A percentile compares a stretch with the other conserved stretches of the same genome.
Evolutionary conservation across 2,888 invertebrate species (phyloP).

Genomic region (Panzeria rudis): DNA sequence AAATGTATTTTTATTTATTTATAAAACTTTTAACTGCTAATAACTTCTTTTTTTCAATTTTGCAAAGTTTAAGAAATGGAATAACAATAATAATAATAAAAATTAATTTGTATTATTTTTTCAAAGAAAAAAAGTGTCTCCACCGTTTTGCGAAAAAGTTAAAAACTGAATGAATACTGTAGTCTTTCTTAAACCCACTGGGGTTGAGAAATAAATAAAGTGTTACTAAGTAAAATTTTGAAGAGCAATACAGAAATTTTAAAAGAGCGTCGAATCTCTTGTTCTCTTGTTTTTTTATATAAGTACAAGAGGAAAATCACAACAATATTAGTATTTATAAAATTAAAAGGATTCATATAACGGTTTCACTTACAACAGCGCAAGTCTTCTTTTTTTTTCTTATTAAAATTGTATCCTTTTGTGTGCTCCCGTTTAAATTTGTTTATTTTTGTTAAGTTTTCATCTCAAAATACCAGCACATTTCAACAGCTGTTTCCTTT

Average conservation of each 20-base stretch:
- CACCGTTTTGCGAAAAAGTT: slow-evolving; percentile 7
- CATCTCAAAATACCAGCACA: neutral
- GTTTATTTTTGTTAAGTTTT: neutral
- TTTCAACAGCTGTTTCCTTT: neutral
- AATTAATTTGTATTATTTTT: neutral
- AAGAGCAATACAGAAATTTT: slow-evolving; percentile 4
- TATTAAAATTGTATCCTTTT: neutral
- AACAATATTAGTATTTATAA: neutral
- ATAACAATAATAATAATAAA: slow-evolving; percentile 3
- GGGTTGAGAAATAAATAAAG: slow-evolving; percentile 8
- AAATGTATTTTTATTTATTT: neutral
- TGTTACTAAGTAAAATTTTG: neutral
- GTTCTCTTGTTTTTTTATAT: neutral
- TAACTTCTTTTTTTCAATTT: neutral
- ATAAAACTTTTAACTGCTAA: neutral
- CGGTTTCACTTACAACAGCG: neutral
- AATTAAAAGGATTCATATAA: neutral
- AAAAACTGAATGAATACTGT: slow-evolving; percentile 29
- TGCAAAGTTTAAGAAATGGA: neutral
- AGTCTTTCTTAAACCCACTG: neutral
- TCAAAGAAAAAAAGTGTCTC: neutral
- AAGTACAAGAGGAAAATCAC: neutral
- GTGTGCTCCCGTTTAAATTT: neutral
- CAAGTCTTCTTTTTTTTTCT: neutral
- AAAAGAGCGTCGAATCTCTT: neutral